Percentiles rank a stretch among this genome's conserved stretches.
Evolutionary conservation across 2,113 vertebrate genomes (phyloP).

Genomic region (Nipponia nippon): DNA sequence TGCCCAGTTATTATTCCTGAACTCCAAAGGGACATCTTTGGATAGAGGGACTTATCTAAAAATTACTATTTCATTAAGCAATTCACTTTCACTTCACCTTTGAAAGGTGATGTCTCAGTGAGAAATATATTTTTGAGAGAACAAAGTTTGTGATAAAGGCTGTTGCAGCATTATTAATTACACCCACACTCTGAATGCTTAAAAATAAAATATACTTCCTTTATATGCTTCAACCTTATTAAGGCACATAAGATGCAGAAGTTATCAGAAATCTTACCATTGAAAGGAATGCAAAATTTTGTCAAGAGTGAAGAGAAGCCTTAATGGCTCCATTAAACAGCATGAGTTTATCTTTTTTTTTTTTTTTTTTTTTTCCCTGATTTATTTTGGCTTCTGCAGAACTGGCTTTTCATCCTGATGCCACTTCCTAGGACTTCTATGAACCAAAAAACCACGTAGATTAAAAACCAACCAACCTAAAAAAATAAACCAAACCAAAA

Average conservation of each 20-base stretch:
- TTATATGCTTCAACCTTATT: background rate
- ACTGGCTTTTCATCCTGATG: background rate
- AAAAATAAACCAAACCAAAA: background rate
- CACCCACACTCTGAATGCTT: background rate
- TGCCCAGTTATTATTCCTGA: constrained; percentile 7
- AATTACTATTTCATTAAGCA: constrained; percentile 9
- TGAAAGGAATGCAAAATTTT: background rate
- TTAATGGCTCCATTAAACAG: background rate
- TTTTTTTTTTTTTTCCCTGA: background rate
- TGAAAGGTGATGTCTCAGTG: background rate
- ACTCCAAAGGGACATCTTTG: background rate
- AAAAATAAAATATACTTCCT: background rate
- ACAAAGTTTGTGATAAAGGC: background rate
- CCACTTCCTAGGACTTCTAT: background rate
- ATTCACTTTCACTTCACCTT: constrained; percentile 32
- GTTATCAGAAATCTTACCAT: background rate
- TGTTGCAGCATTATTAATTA: background rate
- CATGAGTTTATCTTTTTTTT: background rate
- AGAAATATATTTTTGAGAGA: background rate
- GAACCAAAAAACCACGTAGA: background rate
- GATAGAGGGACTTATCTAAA: background rate
- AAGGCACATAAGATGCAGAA: background rate
- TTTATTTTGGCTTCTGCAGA: background rate
- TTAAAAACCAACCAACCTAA: background rate
- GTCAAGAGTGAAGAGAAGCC: background rate